phyloP scores from a whole-genome alignment of 2,113 vertebrate species.

The Tragelaphus buxtoni region DNA sequence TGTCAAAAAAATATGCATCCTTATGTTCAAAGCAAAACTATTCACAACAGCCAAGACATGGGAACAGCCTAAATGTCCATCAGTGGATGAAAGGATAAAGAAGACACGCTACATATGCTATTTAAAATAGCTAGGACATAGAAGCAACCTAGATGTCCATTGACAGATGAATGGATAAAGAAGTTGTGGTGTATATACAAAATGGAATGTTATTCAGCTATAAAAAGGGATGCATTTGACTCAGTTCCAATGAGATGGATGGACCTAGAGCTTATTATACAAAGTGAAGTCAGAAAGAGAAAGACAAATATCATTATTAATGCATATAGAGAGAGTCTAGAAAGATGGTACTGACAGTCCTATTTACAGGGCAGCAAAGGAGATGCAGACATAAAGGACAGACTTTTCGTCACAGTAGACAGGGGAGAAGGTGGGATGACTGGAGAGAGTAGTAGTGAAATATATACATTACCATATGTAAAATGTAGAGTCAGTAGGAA shows the following conservation, averaged over 20 bases:
- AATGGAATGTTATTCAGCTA: not conserved
- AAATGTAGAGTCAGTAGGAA: not conserved
- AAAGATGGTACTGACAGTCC: not conserved
- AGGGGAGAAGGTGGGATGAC: not conserved
- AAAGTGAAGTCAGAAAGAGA: not conserved
- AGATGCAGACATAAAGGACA: not conserved
- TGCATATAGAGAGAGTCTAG: not conserved
- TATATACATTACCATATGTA: not conserved
- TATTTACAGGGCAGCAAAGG: not conserved
- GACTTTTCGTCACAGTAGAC: not conserved
- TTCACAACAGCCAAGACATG: not conserved
- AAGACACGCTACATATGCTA: not conserved
- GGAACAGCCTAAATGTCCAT: not conserved
- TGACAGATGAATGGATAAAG: not conserved
- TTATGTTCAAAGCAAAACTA: not conserved
- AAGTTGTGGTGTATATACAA: not conserved
- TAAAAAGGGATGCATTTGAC: not conserved
- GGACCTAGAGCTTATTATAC: not conserved
- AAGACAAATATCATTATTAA: not conserved
- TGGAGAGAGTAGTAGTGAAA: not conserved
- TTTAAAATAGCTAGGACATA: not conserved
- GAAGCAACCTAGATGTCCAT: not conserved
- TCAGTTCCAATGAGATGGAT: not conserved
- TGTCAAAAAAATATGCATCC: not conserved
- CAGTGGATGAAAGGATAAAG: not conserved